These are phyloP conservation scores for Botrylloides violaceus DNA, from an alignment of 23 tunicate species.

Conservation along the genomic window DNA sequence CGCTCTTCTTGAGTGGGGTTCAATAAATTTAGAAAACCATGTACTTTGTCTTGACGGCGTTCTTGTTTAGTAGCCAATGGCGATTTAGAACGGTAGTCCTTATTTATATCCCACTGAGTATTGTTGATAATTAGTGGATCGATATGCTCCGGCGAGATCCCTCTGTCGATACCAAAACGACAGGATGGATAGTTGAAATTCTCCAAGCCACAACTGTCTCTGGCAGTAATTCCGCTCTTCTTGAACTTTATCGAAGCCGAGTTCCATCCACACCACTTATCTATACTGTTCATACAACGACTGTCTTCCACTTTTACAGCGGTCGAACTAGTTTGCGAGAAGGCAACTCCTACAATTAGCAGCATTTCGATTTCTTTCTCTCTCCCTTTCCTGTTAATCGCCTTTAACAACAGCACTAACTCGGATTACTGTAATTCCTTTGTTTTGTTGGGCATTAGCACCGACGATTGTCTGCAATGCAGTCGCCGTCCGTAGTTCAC, in stretches of 20 bases:
- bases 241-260: constrained; percentile 11
- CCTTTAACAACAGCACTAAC: constrained; percentile 17
- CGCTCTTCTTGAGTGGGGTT: background rate
- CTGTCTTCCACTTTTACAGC: constrained; percentile 10
- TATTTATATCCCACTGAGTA: background rate
- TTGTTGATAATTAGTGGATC: constrained; percentile 3
- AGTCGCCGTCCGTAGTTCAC: constrained; percentile 8
- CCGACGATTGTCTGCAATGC: background rate
- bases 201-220: constrained; percentile 9
- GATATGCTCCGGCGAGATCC: background rate
- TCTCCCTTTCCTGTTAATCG: constrained; percentile 7
- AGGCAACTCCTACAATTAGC: constrained; percentile 31
- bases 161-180: background rate
- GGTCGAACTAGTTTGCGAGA: constrained; percentile 11
- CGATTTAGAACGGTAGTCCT: constrained; percentile 7
- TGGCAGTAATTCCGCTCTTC: background rate
- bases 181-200: background rate
- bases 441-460: constrained; percentile 21
- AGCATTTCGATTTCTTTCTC: constrained; percentile 13
- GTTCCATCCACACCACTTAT: background rate
- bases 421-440: constrained; percentile 4
- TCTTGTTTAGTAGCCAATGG: background rate
- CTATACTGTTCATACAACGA: background rate
- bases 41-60: constrained; percentile 13
- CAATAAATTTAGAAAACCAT: background rate